phyloP scores from a whole-genome alignment of 2,888 invertebrate species.

The Calliphora vomitoria region DNA sequence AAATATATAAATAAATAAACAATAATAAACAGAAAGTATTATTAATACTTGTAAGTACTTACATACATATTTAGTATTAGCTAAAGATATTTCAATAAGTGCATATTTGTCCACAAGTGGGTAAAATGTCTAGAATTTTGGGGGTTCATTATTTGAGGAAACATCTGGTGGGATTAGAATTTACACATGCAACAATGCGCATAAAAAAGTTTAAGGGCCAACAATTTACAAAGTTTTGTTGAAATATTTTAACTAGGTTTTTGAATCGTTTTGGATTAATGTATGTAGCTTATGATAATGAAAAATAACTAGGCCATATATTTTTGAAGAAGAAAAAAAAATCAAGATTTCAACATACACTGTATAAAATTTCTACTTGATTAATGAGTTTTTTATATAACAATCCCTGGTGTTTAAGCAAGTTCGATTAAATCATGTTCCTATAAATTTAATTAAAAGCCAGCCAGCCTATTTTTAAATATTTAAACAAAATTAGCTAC shows the following conservation, averaged over 20 bases:
- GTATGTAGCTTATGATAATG: too few relatives aligned
- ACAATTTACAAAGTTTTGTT: too few relatives aligned
- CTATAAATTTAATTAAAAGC: not conserved
- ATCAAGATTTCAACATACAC: too few relatives aligned
- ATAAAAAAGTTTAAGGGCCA: too few relatives aligned
- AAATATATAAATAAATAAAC: constrained; percentile 1
- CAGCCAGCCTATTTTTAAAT: constrained; percentile 7
- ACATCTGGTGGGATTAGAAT: constrained; percentile 21
- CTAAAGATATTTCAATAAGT: constrained; percentile 30
- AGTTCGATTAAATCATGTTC: not conserved
- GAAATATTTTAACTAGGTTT: too few relatives aligned
- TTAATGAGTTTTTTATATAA: too few relatives aligned
- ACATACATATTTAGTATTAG: constrained; percentile 30
- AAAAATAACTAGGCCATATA: too few relatives aligned
- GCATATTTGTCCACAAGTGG: constrained; percentile 49
- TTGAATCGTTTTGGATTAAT: too few relatives aligned
- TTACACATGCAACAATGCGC: too few relatives aligned
- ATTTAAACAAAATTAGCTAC: not conserved
- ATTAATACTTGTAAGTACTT: constrained; percentile 26
- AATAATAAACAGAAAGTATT: constrained; percentile 29
- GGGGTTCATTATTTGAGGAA: not conserved
- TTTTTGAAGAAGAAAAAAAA: too few relatives aligned
- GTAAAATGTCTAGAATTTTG: not conserved
- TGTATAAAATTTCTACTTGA: too few relatives aligned
- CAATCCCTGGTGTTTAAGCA: not conserved